Evolutionary conservation across 1,140 invertebrate genomes (phyloP), one percentile per base, ranked within the genome.

Genomic region (Dendrolimus kikuchii): DNA sequence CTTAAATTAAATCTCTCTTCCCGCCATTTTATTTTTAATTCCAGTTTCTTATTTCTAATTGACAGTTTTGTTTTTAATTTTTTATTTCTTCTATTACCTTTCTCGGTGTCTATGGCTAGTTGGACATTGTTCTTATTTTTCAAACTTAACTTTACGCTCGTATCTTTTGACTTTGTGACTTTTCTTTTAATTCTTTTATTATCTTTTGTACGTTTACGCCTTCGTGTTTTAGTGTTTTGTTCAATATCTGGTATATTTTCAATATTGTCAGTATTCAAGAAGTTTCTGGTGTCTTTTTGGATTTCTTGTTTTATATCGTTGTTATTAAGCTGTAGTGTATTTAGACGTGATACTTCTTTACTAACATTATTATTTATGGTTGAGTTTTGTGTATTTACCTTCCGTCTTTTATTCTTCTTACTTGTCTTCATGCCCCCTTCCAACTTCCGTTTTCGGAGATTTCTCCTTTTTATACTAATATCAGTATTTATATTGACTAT

Each of bases 11-110:
- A 53, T 23, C 66, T 46, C 51, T 71, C 49, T 9, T 66, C 52
- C 36, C 64, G 57, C 54, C 66, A 71, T 61, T 59, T 62, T 5
- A 79, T 73, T 46, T 77, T 77, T 2, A 80, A 57, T 55, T 68
- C 58, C 4, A 82, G 68, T 49, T 71, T 62, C 47, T 63, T 60
- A 41, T 74, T 59, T 5, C 57, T 56, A 36, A 76, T 71, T 0
- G 71, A 72, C 1, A 75, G 4, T 46, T 70, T 64, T 5, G 40
- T 66, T 40, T 53, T 52, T 23, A 49, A 41, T 40, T 45, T 54
- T 44, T 60, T 64, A 10, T 43, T 46, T 8, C 40, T 59, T 53
- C 7, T 55, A 36, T 5, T 5, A 10, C 39, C 39, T 37, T 44
- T 55, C 52, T 0, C 39, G 23, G 56, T 55, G 56, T 7, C 43